Conservation (phyloP, 2,113 vertebrate genomes). For the Nibea albiflora region DNA sequence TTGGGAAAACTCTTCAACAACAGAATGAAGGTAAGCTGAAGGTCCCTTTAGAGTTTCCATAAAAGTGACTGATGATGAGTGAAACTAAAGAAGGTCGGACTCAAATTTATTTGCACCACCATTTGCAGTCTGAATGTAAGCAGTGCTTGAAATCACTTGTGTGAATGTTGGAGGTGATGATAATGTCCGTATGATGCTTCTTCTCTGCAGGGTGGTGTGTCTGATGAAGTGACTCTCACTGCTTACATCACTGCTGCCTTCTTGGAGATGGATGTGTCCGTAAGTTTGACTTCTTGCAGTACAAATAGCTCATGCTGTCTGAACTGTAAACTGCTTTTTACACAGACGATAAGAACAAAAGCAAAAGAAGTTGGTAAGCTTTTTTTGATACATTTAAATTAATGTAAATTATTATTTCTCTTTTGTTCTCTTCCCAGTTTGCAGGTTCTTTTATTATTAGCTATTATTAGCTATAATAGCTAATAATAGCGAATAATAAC, state of each 20-base stretch:
- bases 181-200: background rate
- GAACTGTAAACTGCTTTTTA: too few species aligned
- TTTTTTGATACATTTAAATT: too few species aligned
- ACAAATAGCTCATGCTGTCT: background rate
- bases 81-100: too few species aligned
- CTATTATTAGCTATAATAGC: too few species aligned
- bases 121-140: background rate
- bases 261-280: constrained; percentile 79
- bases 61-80: too few species aligned
- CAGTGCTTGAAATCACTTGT: too few species aligned
- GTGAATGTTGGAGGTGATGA: background rate
- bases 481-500: too few species aligned
- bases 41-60: too few species aligned
- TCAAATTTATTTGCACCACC: too few species aligned
- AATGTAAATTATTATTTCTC: too few species aligned
- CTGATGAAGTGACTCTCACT: constrained; percentile 85
- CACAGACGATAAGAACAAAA: background rate
- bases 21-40: constrained; percentile 20
- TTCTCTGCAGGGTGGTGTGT: constrained; percentile 84
- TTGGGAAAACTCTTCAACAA: constrained; percentile 86
- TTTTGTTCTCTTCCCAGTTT: too few species aligned
- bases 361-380: background rate
- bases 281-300: constrained; percentile 32
- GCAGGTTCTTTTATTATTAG: too few species aligned
- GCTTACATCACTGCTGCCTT: constrained; percentile 84